phyloP scores from a whole-genome alignment of 2,113 vertebrate species.

The Butorides virescens region DNA sequence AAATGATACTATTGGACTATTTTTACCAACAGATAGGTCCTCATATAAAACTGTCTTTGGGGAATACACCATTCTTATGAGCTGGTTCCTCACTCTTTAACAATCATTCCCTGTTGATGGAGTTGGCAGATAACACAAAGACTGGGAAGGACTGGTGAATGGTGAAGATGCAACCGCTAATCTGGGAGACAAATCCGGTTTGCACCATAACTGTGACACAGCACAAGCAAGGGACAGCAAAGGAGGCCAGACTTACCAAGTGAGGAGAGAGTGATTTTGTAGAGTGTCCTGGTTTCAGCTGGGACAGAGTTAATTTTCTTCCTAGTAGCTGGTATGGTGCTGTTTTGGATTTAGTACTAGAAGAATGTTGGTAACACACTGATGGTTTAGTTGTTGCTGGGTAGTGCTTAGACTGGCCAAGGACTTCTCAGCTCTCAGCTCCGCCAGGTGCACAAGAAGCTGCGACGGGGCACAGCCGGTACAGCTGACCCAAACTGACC shows the following conservation, averaged over 20 bases:
- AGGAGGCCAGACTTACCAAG: neutral
- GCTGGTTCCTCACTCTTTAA: neutral
- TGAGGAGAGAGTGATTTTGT: neutral
- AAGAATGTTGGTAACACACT: too few species aligned
- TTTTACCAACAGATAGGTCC: neutral
- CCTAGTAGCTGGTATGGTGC: too few species aligned
- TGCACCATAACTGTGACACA: neutral
- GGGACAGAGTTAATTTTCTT: too few species aligned
- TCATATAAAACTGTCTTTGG: neutral
- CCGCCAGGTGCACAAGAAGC: too few species aligned
- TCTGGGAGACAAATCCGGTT: accelerated
- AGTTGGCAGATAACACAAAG: neutral
- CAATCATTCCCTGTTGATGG: neutral
- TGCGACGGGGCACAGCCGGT: too few species aligned
- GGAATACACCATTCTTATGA: neutral
- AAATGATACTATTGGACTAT: neutral
- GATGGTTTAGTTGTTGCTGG: too few species aligned
- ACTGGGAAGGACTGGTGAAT: neutral
- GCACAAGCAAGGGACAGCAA: neutral
- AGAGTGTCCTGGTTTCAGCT: neutral
- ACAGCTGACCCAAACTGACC: too few species aligned
- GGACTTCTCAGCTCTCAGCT: too few species aligned
- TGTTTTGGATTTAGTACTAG: too few species aligned
- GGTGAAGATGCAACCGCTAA: neutral
- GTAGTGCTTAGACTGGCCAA: too few species aligned